phyloP scores from a whole-genome alignment of 2,888 invertebrate genomes.

The Ommatoiulus sabulosus region DNA sequence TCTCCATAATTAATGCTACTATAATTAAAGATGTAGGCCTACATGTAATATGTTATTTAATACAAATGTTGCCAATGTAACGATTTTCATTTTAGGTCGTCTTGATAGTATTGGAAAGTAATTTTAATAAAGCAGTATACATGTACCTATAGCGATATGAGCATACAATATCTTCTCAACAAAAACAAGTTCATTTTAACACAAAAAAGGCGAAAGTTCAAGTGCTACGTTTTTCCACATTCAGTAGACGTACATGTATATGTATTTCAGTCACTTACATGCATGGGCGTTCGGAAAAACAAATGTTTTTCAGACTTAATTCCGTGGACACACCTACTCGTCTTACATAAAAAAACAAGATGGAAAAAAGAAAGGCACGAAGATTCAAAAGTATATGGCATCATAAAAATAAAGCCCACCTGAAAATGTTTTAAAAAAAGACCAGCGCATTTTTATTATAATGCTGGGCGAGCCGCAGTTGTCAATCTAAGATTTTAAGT shows the following conservation, averaged over 20 bases:
- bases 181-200: neutral
- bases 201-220: neutral
- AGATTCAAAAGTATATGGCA: slow-evolving; percentile 35
- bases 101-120: neutral
- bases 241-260: neutral
- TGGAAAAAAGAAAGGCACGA: neutral
- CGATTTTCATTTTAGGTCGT: neutral
- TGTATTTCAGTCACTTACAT: neutral
- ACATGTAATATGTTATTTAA: no score
- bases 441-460: neutral
- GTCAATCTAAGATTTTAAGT: slow-evolving; percentile 31
- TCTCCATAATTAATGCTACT: no score
- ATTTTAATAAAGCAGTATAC: neutral
- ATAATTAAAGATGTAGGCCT: no score
- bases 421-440: neutral
- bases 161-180: neutral
- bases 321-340: neutral
- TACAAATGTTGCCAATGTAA: no score
- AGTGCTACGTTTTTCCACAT: neutral
- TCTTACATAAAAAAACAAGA: neutral
- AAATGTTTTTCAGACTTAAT: slow-evolving; percentile 24
- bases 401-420: slow-evolving; percentile 1
- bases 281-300: neutral
- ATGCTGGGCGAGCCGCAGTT: neutral
- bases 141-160: neutral